These are phyloP conservation scores for Temnothorax ravouxi DNA, from an alignment of 2,888 invertebrate species.

Conservation along the genomic window DNA sequence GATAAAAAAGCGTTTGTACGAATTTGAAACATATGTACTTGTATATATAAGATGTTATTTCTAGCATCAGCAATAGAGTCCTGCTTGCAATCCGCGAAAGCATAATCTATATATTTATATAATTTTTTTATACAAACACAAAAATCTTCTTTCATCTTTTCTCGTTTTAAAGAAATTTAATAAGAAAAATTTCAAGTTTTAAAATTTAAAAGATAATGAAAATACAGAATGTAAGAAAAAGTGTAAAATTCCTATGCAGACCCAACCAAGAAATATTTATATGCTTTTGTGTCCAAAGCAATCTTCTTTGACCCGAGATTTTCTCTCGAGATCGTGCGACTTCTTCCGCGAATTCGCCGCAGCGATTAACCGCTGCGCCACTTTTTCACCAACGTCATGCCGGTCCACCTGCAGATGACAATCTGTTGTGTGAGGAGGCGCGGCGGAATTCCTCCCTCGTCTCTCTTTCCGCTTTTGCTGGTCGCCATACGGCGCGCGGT, in stretches of 20 bases:
- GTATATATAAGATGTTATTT: too few relatives aligned
- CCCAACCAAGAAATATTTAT: neutral
- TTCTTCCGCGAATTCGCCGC: constrained; percentile 46
- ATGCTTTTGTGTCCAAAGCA: neutral
- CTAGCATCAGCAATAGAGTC: too few relatives aligned
- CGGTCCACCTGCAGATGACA: constrained; percentile 71
- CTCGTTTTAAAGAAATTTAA: too few relatives aligned
- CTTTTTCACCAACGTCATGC: constrained; percentile 31
- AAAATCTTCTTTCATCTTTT: too few relatives aligned
- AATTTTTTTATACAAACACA: too few relatives aligned
- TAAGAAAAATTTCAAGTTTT: too few relatives aligned
- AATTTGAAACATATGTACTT: too few relatives aligned
- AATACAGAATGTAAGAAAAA: neutral
- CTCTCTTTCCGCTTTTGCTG: constrained; percentile 41
- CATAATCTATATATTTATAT: too few relatives aligned
- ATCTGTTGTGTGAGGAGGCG: constrained; percentile 72
- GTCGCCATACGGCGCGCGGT: constrained; percentile 52
- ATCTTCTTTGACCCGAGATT: constrained; percentile 22
- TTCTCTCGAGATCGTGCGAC: constrained; percentile 27
- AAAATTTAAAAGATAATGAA: neutral
- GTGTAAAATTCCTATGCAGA: neutral
- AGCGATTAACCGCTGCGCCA: constrained; percentile 39
- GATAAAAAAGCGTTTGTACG: too few relatives aligned
- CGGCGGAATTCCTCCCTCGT: constrained; percentile 54
- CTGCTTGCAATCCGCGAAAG: too few relatives aligned